Percentiles rank a stretch among this genome's conserved stretches.
Conservation (phyloP, 1,140 invertebrate species). For the Leptinotarsa undecemlineata region DNA sequence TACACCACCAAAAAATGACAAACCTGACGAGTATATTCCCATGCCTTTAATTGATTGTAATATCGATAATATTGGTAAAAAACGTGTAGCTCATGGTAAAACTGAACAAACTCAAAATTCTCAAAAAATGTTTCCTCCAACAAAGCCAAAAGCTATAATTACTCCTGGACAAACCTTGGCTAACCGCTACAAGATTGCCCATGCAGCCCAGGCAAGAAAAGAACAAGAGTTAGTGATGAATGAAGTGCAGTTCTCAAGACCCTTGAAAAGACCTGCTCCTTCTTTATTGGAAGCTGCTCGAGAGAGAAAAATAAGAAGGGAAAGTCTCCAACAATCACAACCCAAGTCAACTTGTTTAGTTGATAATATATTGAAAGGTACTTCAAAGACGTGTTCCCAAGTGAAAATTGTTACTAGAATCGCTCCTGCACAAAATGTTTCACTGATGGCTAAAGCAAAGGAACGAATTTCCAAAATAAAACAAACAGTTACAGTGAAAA, state of each 20-base stretch:
- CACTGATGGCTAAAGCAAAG: slow-evolving; percentile 63
- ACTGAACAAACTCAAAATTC: slow-evolving; percentile 40
- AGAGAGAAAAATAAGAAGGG: slow-evolving; percentile 34
- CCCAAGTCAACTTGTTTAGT: slow-evolving; percentile 28
- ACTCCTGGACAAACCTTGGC: slow-evolving; percentile 45
- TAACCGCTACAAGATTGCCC: slow-evolving; percentile 50
- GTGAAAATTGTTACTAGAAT: slow-evolving; percentile 55
- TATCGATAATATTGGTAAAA: slow-evolving; percentile 45
- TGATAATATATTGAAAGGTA: slow-evolving; percentile 48
- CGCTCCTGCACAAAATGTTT: slow-evolving; percentile 65
- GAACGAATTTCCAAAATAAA: slow-evolving; percentile 59
- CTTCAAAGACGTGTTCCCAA: slow-evolving; percentile 26
- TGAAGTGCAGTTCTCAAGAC: slow-evolving; percentile 39
- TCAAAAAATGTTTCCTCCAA: slow-evolving; percentile 27
- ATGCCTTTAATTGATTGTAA: not conserved
- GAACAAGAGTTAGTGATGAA: slow-evolving; percentile 48
- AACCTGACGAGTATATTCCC: slow-evolving; percentile 5
- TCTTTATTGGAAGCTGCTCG: slow-evolving; percentile 41
- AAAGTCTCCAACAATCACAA: not conserved
- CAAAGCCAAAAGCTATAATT: slow-evolving; percentile 39
- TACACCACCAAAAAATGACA: slow-evolving; percentile 48
- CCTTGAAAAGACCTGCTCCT: slow-evolving; percentile 32
- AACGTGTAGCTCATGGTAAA: slow-evolving; percentile 58
- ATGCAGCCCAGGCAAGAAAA: slow-evolving; percentile 43
- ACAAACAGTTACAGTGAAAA: slow-evolving; percentile 57